Percentiles rank a stretch among this genome's conserved stretches.
These are phyloP conservation scores for Cinara cedri DNA, from an alignment of 2,888 invertebrate genomes.

Conservation along the genomic window DNA sequence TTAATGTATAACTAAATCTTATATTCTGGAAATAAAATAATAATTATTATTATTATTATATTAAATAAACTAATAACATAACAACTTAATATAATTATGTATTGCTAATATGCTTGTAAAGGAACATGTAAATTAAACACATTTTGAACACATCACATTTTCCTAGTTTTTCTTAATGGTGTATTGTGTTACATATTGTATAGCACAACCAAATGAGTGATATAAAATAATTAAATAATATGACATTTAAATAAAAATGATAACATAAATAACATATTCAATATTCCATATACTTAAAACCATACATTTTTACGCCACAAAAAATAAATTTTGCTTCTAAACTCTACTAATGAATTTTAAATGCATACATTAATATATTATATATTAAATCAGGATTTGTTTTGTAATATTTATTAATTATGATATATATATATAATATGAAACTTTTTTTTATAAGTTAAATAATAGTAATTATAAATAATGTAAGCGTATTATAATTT, in stretches of 20 bases:
- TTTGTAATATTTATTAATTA: not conserved
- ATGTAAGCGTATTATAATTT: not conserved
- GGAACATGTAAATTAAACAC: conserved; percentile 36
- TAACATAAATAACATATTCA: not conserved
- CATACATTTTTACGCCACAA: not conserved
- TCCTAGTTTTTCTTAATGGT: conserved; percentile 30
- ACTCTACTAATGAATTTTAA: conserved; percentile 17
- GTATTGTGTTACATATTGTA: conserved; percentile 1
- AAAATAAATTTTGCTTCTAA: not conserved
- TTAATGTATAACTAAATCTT: conserved; percentile 5
- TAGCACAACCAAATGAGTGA: conserved; percentile 49
- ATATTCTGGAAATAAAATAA: conserved; percentile 51
- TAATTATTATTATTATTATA: conserved; percentile 11
- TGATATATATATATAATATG: not conserved
- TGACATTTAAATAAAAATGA: conserved; percentile 5
- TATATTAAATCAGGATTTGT: conserved; percentile 3
- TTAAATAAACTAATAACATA: conserved; percentile 47
- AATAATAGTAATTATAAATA: not conserved
- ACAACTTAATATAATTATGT: conserved; percentile 35
- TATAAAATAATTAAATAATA: not conserved
- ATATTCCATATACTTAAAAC: conserved; percentile 10
- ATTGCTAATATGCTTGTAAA: conserved; percentile 50
- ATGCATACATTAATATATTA: conserved; percentile 4
- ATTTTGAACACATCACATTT: conserved; percentile 47
- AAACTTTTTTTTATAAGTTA: not conserved